These are phyloP conservation scores for Colossoma macropomum DNA, from an alignment of 2,113 vertebrate genomes.

Conservation along the genomic window DNA sequence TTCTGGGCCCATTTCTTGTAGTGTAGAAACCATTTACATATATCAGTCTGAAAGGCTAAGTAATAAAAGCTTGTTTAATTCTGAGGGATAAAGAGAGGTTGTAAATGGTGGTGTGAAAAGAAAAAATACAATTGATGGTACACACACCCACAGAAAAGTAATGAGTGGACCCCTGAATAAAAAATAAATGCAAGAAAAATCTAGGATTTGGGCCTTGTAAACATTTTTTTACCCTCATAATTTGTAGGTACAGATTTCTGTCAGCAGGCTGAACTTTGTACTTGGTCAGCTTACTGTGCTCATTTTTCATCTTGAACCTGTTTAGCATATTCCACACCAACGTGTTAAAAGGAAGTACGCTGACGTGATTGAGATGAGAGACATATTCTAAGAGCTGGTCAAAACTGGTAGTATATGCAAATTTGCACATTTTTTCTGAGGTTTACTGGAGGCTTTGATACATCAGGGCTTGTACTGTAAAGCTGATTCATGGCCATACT, in stretches of 20 bases:
- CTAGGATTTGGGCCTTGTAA: background rate
- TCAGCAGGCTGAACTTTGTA: no score
- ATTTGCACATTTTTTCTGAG: background rate
- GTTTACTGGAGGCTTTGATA: background rate
- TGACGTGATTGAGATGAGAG: background rate
- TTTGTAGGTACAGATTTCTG: no score
- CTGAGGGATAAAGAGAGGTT: no score
- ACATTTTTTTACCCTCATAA: no score
- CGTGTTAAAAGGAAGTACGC: background rate
- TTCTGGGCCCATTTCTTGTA: no score
- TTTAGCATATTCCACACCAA: background rate
- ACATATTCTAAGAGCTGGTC: background rate
- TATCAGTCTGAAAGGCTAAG: background rate
- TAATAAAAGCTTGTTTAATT: background rate
- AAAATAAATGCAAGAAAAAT: no score
- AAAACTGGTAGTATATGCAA: background rate
- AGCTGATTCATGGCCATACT: background rate
- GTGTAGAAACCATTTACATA: background rate
- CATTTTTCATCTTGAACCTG: background rate
- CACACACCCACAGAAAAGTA: no score
- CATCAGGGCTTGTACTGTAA: background rate
- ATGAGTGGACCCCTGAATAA: no score
- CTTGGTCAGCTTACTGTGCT: background rate
- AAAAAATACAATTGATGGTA: no score
- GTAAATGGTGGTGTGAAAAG: no score